Conservation (phyloP, 1,140 invertebrate species). For the Marisa cornuarietis region DNA sequence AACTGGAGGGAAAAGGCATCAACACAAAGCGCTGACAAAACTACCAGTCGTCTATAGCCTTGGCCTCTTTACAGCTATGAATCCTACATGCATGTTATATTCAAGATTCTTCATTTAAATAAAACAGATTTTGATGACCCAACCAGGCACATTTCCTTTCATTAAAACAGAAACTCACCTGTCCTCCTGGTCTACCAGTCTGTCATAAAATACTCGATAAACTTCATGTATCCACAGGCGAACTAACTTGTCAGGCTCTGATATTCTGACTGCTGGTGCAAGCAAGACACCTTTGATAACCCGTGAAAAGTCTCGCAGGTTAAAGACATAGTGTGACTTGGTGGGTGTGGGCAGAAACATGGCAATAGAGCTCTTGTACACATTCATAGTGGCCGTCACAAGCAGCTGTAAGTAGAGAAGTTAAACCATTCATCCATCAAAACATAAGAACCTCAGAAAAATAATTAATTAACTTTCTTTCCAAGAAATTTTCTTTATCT, state of each 20-base stretch:
- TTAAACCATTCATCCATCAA: neutral
- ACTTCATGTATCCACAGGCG: conserved; percentile 67
- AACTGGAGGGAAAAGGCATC: no score
- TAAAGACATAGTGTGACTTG: conserved; percentile 68
- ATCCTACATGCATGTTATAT: no score
- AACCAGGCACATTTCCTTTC: neutral
- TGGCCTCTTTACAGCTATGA: no score
- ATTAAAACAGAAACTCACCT: conserved; percentile 40
- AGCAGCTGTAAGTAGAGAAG: conserved; percentile 49
- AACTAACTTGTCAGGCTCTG: conserved; percentile 63
- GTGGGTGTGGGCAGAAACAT: conserved; percentile 66
- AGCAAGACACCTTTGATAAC: conserved; percentile 67
- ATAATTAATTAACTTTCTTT: no score
- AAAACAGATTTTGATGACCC: no score
- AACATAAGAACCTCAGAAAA: no score
- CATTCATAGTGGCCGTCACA: conserved; percentile 62
- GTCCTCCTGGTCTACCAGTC: conserved; percentile 63
- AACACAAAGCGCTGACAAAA: no score
- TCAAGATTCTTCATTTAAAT: no score
- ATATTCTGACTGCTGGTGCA: conserved; percentile 57
- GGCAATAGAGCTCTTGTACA: conserved; percentile 64
- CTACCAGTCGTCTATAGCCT: no score
- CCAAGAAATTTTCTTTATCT: no score
- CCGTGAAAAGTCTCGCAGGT: conserved; percentile 66
- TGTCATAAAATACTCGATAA: conserved; percentile 66